These are phyloP conservation scores for Mnemiopsis leidyi DNA, from an alignment of 37 sponge, comb jelly and placozoan genomes.

Conservation along the genomic window DNA sequence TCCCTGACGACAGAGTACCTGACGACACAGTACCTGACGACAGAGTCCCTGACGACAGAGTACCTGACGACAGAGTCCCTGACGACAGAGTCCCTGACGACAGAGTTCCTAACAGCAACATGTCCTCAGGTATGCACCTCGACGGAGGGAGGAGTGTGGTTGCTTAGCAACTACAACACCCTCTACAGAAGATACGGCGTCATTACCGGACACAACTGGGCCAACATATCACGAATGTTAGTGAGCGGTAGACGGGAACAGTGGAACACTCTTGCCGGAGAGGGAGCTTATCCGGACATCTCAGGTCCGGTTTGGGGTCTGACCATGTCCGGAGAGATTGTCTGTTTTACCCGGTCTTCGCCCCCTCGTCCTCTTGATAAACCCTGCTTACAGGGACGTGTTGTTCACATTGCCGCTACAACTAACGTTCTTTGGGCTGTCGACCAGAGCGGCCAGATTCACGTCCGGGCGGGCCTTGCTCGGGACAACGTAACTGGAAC, in stretches of 20 bases:
- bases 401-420: slow-evolving; percentile 68
- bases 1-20: too few species aligned
- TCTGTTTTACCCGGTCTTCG: background rate
- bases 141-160: slow-evolving; percentile 6
- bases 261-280: background rate
- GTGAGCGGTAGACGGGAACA: background rate
- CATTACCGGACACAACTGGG: slow-evolving; percentile 45
- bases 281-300: slow-evolving; percentile 34
- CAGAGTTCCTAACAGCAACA: too few species aligned
- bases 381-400: background rate
- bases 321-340: background rate
- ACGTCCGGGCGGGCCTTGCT: slow-evolving; percentile 74
- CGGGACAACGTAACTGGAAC: slow-evolving; percentile 70
- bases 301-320: background rate
- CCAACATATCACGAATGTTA: background rate
- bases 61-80: too few species aligned
- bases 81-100: too few species aligned
- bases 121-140: slow-evolving; percentile 33
- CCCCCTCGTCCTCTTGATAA: background rate
- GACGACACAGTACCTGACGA: too few species aligned
- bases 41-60: too few species aligned
- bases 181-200: background rate
- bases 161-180: background rate
- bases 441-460: slow-evolving; percentile 62
- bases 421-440: slow-evolving; percentile 74